Conservation (phyloP, 2,113 vertebrate species). For the Amphiprion percula region DNA sequence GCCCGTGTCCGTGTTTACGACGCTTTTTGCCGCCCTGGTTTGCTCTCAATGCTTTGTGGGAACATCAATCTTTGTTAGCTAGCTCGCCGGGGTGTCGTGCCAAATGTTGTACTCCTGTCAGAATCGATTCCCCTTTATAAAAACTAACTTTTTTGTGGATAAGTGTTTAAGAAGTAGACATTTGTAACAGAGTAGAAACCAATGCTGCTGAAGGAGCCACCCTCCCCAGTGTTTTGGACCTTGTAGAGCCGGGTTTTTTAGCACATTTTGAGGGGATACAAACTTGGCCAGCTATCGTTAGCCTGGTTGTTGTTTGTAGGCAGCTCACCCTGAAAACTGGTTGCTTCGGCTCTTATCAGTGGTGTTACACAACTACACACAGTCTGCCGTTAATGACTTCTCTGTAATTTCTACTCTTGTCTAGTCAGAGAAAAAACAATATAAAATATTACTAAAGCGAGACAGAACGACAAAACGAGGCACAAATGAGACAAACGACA, state of each 20-base stretch:
- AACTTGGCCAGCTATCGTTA: constrained; percentile 45
- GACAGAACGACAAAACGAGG: too few species aligned
- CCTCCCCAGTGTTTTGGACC: fast-evolving
- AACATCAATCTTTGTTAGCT: constrained; percentile 64
- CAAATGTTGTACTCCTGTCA: constrained; percentile 7
- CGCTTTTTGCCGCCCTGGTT: neutral
- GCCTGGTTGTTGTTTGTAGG: constrained; percentile 1
- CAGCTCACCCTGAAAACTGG: neutral
- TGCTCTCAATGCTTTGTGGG: constrained; percentile 7
- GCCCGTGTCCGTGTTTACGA: neutral
- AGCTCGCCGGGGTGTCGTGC: constrained; percentile 52
- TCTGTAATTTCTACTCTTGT: too few species aligned
- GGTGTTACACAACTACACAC: too few species aligned
- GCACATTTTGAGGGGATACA: constrained; percentile 6
- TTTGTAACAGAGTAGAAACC: neutral
- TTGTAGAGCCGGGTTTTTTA: neutral
- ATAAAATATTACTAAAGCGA: too few species aligned
- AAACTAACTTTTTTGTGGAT: neutral
- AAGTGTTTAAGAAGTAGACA: fast-evolving
- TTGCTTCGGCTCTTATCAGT: too few species aligned
- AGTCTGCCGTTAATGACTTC: too few species aligned
- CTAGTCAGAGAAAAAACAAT: too few species aligned
- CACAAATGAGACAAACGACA: too few species aligned
- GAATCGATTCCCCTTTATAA: neutral
- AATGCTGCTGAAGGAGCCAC: neutral